These are phyloP conservation scores for Tapera naevia DNA, from an alignment of 2,797 vertebrate genomes.

Conservation along the genomic window DNA sequence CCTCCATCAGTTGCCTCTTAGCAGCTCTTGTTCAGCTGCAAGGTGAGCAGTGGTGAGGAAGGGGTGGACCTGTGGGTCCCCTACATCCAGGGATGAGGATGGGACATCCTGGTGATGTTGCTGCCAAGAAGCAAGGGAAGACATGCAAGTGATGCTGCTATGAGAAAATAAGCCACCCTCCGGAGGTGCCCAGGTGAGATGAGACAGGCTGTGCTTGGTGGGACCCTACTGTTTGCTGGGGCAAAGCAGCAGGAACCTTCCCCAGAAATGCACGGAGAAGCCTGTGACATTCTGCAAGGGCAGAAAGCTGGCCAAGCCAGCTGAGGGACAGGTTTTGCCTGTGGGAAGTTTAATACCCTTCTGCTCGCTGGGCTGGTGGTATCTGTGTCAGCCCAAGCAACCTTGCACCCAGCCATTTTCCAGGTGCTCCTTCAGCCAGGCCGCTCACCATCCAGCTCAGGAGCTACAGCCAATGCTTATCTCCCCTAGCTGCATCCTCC, in stretches of 20 bases:
- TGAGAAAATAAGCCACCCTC: not conserved
- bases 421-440: not conserved
- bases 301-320: not conserved
- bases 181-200: not conserved
- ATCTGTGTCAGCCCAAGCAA: not conserved
- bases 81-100: not conserved
- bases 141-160: rapidly evolving
- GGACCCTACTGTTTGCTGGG: too few species aligned
- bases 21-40: not conserved
- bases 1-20: not conserved
- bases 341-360: not conserved
- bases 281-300: not conserved
- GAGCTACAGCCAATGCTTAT: not conserved
- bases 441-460: not conserved
- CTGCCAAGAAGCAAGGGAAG: not conserved
- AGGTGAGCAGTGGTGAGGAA: not conserved
- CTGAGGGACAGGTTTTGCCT: not conserved
- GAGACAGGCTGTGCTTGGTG: not conserved
- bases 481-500: not conserved
- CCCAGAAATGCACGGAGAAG: not conserved
- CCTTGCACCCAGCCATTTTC: not conserved
- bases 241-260: not conserved
- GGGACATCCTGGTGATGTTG: not conserved
- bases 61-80: not conserved
- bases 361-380: not conserved